Percentiles rank a stretch among this genome's conserved stretches.
These are phyloP conservation scores for Leptopilina boulardi DNA, from an alignment of 1,140 invertebrate species.

Conservation along the genomic window DNA sequence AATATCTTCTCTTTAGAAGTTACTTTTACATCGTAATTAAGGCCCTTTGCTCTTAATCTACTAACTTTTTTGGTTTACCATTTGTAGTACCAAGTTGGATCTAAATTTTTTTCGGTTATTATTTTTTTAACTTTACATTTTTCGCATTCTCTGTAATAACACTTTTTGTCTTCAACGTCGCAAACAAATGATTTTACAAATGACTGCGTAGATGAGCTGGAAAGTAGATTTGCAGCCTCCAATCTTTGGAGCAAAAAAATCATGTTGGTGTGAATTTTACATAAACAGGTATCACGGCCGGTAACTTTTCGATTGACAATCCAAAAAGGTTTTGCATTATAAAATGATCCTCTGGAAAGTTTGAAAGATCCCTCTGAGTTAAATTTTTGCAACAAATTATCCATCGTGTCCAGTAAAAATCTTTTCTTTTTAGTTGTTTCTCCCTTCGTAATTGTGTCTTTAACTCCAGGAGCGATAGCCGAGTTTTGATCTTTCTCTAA, in stretches of 20 bases:
- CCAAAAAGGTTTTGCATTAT: conserved; percentile 32
- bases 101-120: conserved; percentile 4
- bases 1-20: conserved; percentile 39
- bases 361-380: conserved; percentile 22
- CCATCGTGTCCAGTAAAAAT: no score
- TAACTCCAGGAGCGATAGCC: no score
- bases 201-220: no score
- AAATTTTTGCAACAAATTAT: conserved; percentile 49
- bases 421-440: no score
- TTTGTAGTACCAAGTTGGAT: no score
- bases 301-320: no score
- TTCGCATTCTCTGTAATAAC: conserved; percentile 42
- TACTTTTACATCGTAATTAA: conserved; percentile 42
- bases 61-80: conserved; percentile 27
- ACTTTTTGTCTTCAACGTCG: conserved; percentile 40
- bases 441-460: no score
- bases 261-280: no score
- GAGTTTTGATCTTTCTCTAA: no score
- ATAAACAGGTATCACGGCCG: no score
- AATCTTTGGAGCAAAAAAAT: no score
- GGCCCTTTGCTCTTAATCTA: conserved; percentile 30
- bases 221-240: no score
- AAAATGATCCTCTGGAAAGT: conserved; percentile 36
- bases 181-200: conserved; percentile 44
- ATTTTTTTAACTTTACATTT: conserved; percentile 44